A percentile compares a stretch with the other conserved stretches of the same genome.
Conservation (phyloP, 2,888 invertebrate genomes). For the Siphonodentalium dalli region DNA sequence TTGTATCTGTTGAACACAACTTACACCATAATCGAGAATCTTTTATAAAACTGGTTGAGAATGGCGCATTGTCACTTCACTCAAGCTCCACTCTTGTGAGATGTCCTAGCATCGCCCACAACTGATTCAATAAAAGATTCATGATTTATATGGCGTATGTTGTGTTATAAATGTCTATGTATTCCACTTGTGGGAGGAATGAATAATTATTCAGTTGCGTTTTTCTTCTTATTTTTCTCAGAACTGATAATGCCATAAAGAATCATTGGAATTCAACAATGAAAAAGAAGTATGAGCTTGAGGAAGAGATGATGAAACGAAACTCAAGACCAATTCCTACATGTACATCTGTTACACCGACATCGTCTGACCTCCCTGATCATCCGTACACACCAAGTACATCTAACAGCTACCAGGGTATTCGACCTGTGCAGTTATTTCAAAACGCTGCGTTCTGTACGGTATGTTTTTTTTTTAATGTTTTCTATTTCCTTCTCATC, state of each 20-base stretch:
- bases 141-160: background rate
- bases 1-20: too few relatives aligned
- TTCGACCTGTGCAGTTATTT: conserved; percentile 50
- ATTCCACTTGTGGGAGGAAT: too few relatives aligned
- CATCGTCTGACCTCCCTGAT: conserved; percentile 20
- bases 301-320: conserved; percentile 26
- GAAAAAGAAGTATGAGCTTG: conserved; percentile 68
- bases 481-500: too few relatives aligned
- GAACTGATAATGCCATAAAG: conserved; percentile 99
- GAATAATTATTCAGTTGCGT: background rate
- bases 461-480: too few relatives aligned
- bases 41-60: too few relatives aligned
- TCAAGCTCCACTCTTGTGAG: too few relatives aligned
- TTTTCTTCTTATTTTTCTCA: conserved; percentile 57
- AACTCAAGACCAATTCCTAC: conserved; percentile 6
- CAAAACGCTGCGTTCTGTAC: conserved; percentile 29
- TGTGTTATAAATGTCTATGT: too few relatives aligned
- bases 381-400: conserved; percentile 44
- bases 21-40: too few relatives aligned
- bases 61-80: too few relatives aligned
- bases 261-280: conserved; percentile 99
- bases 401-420: conserved; percentile 30
- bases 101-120: too few relatives aligned
- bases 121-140: background rate
- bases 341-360: conserved; percentile 9